Conservation (phyloP, 1,140 invertebrate genomes). For the Leptestheria dahalacensis region DNA sequence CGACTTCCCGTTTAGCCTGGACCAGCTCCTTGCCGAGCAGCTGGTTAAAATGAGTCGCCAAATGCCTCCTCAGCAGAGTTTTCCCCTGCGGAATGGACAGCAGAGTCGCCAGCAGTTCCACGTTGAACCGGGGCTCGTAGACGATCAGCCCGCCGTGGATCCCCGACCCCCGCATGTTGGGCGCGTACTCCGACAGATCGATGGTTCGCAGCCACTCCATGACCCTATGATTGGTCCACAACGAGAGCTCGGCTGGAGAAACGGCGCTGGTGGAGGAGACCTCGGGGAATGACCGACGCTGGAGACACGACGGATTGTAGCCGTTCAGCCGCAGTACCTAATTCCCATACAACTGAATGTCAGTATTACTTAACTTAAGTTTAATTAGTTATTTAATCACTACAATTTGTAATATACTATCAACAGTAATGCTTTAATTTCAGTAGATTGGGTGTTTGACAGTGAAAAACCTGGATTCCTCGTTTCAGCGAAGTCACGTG, state of each 20-base stretch:
- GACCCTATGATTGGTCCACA: conserved; percentile 72
- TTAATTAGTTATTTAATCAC: too few relatives aligned
- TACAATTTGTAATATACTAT: neutral
- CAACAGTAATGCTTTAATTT: too few relatives aligned
- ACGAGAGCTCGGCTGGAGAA: conserved; percentile 35
- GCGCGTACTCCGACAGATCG: conserved; percentile 93
- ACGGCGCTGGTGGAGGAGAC: conserved; percentile 27
- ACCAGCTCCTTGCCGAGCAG: conserved; percentile 80
- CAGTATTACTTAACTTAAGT: too few relatives aligned
- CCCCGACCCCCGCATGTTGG: conserved; percentile 80
- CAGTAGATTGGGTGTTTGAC: too few relatives aligned
- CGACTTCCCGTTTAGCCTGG: conserved; percentile 73
- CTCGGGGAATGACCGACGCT: conserved; percentile 59
- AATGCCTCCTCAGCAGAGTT: conserved; percentile 80
- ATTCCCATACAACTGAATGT: neutral
- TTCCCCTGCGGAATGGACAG: conserved; percentile 88
- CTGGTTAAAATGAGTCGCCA: conserved; percentile 75
- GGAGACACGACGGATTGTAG: conserved; percentile 75
- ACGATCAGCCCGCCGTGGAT: conserved; percentile 85
- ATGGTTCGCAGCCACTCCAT: conserved; percentile 97
- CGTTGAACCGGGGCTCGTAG: conserved; percentile 82
- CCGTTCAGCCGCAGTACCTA: conserved; percentile 58
- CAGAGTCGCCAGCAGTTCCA: conserved; percentile 79
- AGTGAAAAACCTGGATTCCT: conserved; percentile 42
- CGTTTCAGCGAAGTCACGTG: conserved; percentile 78